phyloP scores from a whole-genome alignment of 2,888 invertebrate genomes.

The Anodontia alba region DNA sequence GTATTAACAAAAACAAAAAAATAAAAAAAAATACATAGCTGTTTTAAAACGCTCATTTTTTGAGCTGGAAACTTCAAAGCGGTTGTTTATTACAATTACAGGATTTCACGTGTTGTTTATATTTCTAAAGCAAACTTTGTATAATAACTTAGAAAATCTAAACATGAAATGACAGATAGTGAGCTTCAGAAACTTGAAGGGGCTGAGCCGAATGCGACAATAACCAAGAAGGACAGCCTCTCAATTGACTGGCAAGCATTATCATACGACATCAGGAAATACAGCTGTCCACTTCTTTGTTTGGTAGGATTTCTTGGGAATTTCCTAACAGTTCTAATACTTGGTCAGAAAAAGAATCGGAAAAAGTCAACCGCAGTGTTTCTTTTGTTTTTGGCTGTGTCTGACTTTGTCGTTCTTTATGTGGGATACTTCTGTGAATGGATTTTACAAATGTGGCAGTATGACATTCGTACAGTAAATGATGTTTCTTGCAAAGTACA shows the following conservation, averaged over 20 bases:
- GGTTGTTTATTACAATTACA: too few species aligned
- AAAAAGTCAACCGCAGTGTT: not conserved
- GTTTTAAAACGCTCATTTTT: too few species aligned
- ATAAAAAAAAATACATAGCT: too few species aligned
- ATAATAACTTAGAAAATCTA: too few species aligned
- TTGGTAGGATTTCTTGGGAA: not conserved
- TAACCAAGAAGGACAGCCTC: too few species aligned
- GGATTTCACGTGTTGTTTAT: too few species aligned
- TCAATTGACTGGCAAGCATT: not conserved
- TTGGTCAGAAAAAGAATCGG: not conserved
- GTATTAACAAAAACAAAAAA: too few species aligned
- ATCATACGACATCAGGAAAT: not conserved
- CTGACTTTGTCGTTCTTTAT: not conserved
- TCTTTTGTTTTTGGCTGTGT: not conserved
- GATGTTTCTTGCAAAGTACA: not conserved
- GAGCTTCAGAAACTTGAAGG: too few species aligned
- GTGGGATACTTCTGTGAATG: not conserved
- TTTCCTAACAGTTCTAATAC: not conserved
- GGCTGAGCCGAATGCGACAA: too few species aligned
- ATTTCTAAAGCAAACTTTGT: too few species aligned
- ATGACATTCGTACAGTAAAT: not conserved
- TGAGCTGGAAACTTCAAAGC: too few species aligned
- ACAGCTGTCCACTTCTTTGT: not conserved
- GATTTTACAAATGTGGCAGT: not conserved
- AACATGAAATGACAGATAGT: too few species aligned